Percentiles rank a stretch among this genome's conserved stretches.
Evolutionary conservation across 2,888 invertebrate species (phyloP).

Genomic region (Coenonympha arcania): DNA sequence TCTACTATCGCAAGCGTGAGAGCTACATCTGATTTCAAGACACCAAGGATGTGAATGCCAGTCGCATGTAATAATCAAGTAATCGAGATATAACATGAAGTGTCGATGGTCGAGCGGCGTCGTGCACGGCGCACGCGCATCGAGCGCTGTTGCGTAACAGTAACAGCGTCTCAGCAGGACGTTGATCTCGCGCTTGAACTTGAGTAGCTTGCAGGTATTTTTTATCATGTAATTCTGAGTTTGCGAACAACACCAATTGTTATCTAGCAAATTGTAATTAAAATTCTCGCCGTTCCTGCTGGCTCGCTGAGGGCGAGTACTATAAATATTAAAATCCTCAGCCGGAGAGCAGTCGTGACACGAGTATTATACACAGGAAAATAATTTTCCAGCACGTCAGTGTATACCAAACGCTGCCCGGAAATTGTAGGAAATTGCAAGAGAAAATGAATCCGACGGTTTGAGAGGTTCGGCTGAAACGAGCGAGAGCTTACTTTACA

Average conservation of each 20-base stretch:
- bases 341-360: slow-evolving; percentile 29
- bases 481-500: slow-evolving; percentile 31
- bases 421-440: slow-evolving; percentile 75
- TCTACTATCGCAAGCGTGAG: slow-evolving; percentile 6
- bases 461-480: slow-evolving; percentile 53
- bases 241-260: slow-evolving; percentile 4
- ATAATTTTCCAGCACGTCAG: slow-evolving; percentile 63
- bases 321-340: slow-evolving; percentile 29
- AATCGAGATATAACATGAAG: too few species aligned
- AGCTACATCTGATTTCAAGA: background rate
- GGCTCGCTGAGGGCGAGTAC: slow-evolving; percentile 5
- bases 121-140: slow-evolving; percentile 35
- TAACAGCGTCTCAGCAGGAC: slow-evolving; percentile 47
- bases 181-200: slow-evolving; percentile 65
- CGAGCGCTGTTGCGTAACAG: slow-evolving; percentile 43
- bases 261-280: slow-evolving; percentile 13
- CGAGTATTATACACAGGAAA: slow-evolving; percentile 46
- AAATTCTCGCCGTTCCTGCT: slow-evolving; percentile 10
- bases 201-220: slow-evolving; percentile 33
- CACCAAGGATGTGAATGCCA: background rate
- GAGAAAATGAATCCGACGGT: slow-evolving; percentile 70
- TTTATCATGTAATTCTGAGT: slow-evolving; percentile 8
- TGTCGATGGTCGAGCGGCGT: background rate
- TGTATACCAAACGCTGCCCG: slow-evolving; percentile 63
- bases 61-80: too few species aligned